A percentile compares a stretch with the other conserved stretches of the same genome.
phyloP scores from a whole-genome alignment of 30 jellyfish, hydroid and myxozoan species.

The Aurelia coerulea region DNA sequence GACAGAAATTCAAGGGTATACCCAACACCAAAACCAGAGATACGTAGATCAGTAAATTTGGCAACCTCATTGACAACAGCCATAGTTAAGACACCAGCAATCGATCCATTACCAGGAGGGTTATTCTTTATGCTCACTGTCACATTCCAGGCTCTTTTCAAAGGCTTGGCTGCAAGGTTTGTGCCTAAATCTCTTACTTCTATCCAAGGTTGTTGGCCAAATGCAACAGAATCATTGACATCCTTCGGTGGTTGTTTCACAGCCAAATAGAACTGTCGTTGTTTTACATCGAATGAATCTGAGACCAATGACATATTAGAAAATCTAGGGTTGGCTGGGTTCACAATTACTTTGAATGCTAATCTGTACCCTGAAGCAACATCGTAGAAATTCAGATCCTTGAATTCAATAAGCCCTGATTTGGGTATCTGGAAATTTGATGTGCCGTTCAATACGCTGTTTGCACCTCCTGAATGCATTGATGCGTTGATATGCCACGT shows the following conservation, averaged over 20 bases:
- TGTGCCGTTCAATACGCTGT: slow-evolving; percentile 67
- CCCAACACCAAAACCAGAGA: slow-evolving; percentile 82
- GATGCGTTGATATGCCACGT: slow-evolving; percentile 77
- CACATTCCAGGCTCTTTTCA: slow-evolving; percentile 63
- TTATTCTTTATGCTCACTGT: slow-evolving; percentile 48
- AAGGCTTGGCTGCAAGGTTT: slow-evolving; percentile 69
- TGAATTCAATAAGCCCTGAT: slow-evolving; percentile 66
- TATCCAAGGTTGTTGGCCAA: slow-evolving; percentile 81
- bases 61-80: slow-evolving; percentile 51
- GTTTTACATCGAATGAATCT: slow-evolving; percentile 67
- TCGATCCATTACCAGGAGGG: slow-evolving; percentile 49
- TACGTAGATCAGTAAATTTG: slow-evolving; percentile 57
- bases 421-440: slow-evolving; percentile 45
- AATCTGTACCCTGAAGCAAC: slow-evolving; percentile 64
- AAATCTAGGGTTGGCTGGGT: slow-evolving; percentile 59
- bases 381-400: slow-evolving; percentile 61
- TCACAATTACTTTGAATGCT: slow-evolving; percentile 44
- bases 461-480: slow-evolving; percentile 52
- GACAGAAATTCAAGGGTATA: slow-evolving; percentile 55
- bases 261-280: slow-evolving; percentile 75
- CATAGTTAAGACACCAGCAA: slow-evolving; percentile 44
- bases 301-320: slow-evolving; percentile 64
- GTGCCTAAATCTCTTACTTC: slow-evolving; percentile 90
- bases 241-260: slow-evolving; percentile 53
- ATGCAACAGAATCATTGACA: slow-evolving; percentile 74